phyloP scores from a whole-genome alignment of 1,140 invertebrate species.

The Apis mellifera region Amel_HAv3.1 CM009937.2:7639001-7639500 shows the following conservation, averaged over 20 bases:
- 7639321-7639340: too few relatives aligned
- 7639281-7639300: too few relatives aligned
- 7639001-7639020: conserved; percentile 23
- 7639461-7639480: too few relatives aligned
- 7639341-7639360: too few relatives aligned
- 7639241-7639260: not conserved
- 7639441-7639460: too few relatives aligned
- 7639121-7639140: conserved; percentile 13
- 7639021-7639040: conserved; percentile 25
- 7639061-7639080: conserved; percentile 18
- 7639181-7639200: not conserved
- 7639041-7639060: conserved; percentile 34
- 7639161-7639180: not conserved
- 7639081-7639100: conserved; percentile 19
- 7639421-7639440: too few relatives aligned
- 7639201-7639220: not conserved
- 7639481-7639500: too few relatives aligned
- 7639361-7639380: too few relatives aligned
- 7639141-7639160: conserved; percentile 27
- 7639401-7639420: too few relatives aligned
- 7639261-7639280: not conserved
- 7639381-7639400: too few relatives aligned
- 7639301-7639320: too few relatives aligned
- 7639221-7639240: not conserved
- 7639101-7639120: conserved; percentile 19